Conservation (phyloP, 2,113 vertebrate genomes). For the Irena cyanogastra region DNA sequence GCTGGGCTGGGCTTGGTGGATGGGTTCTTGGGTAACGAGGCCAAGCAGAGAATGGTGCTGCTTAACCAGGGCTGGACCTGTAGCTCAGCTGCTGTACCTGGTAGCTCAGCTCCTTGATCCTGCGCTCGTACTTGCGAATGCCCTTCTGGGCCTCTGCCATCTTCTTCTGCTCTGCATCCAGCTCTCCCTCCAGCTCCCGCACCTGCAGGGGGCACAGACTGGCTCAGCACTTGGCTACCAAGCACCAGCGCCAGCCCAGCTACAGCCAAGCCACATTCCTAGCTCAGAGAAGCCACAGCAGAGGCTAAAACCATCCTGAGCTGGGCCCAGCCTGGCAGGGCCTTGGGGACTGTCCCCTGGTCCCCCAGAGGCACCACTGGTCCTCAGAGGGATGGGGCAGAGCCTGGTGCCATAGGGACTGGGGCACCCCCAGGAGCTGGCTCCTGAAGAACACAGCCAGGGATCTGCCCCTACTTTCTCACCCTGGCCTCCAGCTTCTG, state of each 20-base stretch:
- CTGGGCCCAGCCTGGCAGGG: background rate
- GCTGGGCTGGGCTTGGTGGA: background rate
- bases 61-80: background rate
- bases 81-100: conserved; percentile 67
- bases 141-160: conserved; percentile 87
- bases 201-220: conserved; percentile 65
- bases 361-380: background rate
- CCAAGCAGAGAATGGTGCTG: background rate
- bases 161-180: conserved; percentile 85
- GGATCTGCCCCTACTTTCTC: background rate
- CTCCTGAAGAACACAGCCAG: background rate
- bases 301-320: background rate
- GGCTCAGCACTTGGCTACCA: background rate
- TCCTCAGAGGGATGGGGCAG: background rate
- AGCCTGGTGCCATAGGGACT: background rate
- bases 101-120: conserved; percentile 86
- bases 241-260: background rate
- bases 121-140: conserved; percentile 85
- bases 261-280: background rate
- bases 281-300: background rate
- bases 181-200: conserved; percentile 86
- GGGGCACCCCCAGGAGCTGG: background rate
- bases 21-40: background rate
- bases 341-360: background rate
- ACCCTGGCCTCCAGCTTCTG: conserved; percentile 93